Evolutionary conservation across 2,113 vertebrate genomes (phyloP), one percentile per base, ranked within the genome.

Genomic region (Daboia siamensis): DNA sequence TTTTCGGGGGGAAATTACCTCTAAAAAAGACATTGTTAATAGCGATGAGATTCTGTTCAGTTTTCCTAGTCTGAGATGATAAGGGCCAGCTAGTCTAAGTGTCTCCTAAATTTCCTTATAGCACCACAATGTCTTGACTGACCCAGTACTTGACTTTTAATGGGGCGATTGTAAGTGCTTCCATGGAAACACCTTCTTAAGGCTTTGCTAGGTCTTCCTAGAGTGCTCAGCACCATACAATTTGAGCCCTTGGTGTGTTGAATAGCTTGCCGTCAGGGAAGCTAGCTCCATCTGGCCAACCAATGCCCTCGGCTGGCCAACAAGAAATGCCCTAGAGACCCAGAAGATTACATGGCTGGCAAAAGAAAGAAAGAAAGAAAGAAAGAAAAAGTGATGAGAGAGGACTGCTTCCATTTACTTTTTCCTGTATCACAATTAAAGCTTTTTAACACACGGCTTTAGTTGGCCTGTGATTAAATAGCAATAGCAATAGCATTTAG

Each of bases 171-270:
- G 85, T 89, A 92, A 89, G 69, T 29, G 11, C 94, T 94, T 23
- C 0, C 17, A 24, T 15, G 33, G 3, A 52, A 92, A 59, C 85
- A 93, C 80, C 39, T 0, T 0, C 20, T 44, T 39, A 10, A 89
- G 90, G 80, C 90, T 94, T 91, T 55, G 64, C 33, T 88, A 93
- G 93, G 85, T 93, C 94, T 88, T 90, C 90, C 0, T 54, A 7
- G 10, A 91, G 90, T 46, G 80, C 94, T 90, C 8, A 91, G 90
- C 3, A 2, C 21, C 21, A 13, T 10, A 44, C 48, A 1, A 84
- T 6, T 13, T 26, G 90, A 91, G 64, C 85, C 10, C 90, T 84
- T 86, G 55, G 90, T 91, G 88, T 64, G 64, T n/a, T 13, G 56
- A 90, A 46, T 92, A 87, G 59, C 80, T 55, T 7, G 59, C 0